Conservation (phyloP, 2,888 invertebrate species). For the Mantis religiosa region DNA sequence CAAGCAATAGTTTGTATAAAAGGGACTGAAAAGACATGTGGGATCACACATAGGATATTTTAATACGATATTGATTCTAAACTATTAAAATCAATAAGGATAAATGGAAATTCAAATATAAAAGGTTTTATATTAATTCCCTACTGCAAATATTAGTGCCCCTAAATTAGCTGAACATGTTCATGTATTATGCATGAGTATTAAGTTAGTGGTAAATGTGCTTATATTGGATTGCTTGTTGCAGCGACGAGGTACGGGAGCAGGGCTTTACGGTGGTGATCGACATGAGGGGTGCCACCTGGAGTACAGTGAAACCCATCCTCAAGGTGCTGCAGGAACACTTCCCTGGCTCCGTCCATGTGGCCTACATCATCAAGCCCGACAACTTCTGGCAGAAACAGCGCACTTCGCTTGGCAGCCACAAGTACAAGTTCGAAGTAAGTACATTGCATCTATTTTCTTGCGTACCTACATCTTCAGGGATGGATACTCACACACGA, state of each 20-base stretch:
- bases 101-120: too few relatives aligned
- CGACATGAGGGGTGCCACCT: constrained; percentile 96
- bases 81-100: too few relatives aligned
- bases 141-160: too few relatives aligned
- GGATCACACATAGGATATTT: too few relatives aligned
- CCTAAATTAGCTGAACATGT: too few relatives aligned
- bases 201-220: neutral
- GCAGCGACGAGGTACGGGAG: constrained; percentile 78
- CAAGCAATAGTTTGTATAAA: too few relatives aligned
- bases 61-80: too few relatives aligned
- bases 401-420: constrained; percentile 91
- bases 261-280: constrained; percentile 93
- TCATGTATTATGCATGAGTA: too few relatives aligned
- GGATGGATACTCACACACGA: too few relatives aligned
- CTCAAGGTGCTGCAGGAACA: constrained; percentile 95
- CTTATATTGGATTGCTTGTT: constrained; percentile 41
- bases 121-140: too few relatives aligned
- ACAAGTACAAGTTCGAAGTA: constrained; percentile 99
- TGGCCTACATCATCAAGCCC: constrained; percentile 95
- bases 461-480: neutral
- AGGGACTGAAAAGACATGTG: too few relatives aligned
- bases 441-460: constrained; percentile 34
- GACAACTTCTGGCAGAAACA: constrained; percentile 99
- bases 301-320: constrained; percentile 96
- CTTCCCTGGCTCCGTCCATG: constrained; percentile 85